These are phyloP conservation scores for Acanthisitta chloris DNA, from an alignment of 2,113 vertebrate genomes.

Conservation along the genomic window DNA sequence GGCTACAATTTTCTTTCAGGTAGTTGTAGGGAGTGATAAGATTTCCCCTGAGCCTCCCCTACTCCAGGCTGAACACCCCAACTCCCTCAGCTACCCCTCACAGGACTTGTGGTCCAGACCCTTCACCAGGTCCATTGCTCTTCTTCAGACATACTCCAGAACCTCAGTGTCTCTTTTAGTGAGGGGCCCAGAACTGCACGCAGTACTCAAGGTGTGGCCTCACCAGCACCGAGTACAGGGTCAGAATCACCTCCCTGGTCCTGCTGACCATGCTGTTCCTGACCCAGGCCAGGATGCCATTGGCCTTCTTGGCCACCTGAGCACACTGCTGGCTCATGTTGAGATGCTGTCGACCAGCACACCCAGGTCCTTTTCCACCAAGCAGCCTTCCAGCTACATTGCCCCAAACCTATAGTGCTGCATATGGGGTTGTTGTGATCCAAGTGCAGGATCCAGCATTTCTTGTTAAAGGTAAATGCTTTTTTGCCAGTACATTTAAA, in stretches of 20 bases:
- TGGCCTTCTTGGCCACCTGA: neutral
- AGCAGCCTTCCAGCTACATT: neutral
- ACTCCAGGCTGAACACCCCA: neutral
- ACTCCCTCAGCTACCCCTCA: neutral
- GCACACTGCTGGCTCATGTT: neutral
- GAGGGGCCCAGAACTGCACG: neutral
- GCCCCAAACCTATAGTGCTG: neutral
- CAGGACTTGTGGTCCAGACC: neutral
- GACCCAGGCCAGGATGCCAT: neutral
- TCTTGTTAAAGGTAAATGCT: neutral
- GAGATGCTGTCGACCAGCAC: accelerated
- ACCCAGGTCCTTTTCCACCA: accelerated
- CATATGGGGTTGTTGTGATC: accelerated
- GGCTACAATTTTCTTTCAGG: accelerated
- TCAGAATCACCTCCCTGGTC: neutral
- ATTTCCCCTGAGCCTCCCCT: neutral
- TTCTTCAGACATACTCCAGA: neutral
- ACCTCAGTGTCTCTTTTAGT: accelerated
- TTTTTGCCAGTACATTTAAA: neutral
- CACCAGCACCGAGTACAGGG: neutral
- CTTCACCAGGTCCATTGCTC: neutral
- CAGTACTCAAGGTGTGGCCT: neutral
- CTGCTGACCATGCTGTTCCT: neutral
- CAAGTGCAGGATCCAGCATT: neutral
- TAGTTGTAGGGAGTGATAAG: accelerated